Conservation (phyloP, 2,797 vertebrate species). For the Coregonus suidteri region DNA sequence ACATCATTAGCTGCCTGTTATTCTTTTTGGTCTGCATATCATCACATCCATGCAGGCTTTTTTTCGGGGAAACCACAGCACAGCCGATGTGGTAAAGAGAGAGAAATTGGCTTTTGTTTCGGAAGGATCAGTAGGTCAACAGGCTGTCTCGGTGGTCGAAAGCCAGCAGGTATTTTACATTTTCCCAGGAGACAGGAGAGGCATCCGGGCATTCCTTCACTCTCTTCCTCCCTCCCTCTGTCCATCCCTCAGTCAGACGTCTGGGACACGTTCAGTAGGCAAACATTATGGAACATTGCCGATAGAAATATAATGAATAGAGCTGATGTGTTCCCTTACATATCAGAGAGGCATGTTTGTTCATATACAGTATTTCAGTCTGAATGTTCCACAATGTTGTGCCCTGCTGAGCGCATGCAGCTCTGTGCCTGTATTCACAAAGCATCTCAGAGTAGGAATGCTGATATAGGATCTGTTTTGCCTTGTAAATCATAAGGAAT, state of each 20-base stretch:
- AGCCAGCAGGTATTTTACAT: conserved; percentile 39
- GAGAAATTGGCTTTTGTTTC: conserved; percentile 34
- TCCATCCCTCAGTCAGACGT: background rate
- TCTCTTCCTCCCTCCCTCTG: background rate
- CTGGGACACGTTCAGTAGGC: background rate
- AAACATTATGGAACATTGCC: background rate
- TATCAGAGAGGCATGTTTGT: too few species aligned
- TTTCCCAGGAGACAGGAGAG: conserved; percentile 7
- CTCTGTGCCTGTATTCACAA: too few species aligned
- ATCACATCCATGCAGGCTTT: conserved; percentile 29
- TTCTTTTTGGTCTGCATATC: conserved; percentile 52
- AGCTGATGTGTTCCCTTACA: background rate
- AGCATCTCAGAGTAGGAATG: too few species aligned
- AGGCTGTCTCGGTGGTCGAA: conserved; percentile 33
- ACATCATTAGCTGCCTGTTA: conserved; percentile 67
- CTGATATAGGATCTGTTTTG: too few species aligned
- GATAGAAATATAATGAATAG: background rate
- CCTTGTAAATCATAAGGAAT: too few species aligned
- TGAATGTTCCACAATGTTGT: too few species aligned
- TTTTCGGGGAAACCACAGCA: conserved; percentile 17
- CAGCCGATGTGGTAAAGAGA: conserved; percentile 7
- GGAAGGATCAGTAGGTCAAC: conserved; percentile 29
- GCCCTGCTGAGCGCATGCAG: too few species aligned
- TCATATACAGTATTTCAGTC: too few species aligned
- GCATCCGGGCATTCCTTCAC: conserved; percentile 24